These are phyloP conservation scores for Asobara japonica DNA, from an alignment of 1,140 invertebrate species.

Conservation along the genomic window DNA sequence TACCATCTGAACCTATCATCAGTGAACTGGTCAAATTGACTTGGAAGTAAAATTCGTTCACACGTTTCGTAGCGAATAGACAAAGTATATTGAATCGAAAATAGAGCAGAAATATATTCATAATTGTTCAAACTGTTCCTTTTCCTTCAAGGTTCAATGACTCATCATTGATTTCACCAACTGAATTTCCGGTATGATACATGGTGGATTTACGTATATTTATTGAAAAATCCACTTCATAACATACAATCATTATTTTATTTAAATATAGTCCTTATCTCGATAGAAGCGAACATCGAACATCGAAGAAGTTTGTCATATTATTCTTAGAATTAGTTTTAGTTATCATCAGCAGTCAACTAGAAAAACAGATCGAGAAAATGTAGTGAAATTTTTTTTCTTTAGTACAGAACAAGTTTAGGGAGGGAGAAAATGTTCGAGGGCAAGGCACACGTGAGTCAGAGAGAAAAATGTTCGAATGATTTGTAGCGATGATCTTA, in stretches of 20 bases:
- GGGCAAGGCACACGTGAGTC: slow-evolving; percentile 58
- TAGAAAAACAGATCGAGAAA: slow-evolving; percentile 37
- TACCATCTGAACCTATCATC: too few species aligned
- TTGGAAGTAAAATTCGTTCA: too few species aligned
- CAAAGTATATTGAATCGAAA: too few species aligned
- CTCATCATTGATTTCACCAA: not conserved
- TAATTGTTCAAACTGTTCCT: not conserved
- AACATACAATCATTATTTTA: slow-evolving; percentile 20
- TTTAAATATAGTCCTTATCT: slow-evolving; percentile 30
- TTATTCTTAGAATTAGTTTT: slow-evolving; percentile 23
- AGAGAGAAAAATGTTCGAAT: slow-evolving; percentile 38
- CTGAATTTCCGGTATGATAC: slow-evolving; percentile 9
- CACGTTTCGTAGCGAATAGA: not conserved
- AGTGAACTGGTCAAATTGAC: too few species aligned
- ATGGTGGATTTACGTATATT: slow-evolving; percentile 9
- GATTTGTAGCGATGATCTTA: not conserved
- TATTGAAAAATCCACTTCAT: not conserved
- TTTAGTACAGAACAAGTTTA: slow-evolving; percentile 39
- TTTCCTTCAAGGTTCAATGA: not conserved
- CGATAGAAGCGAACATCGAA: slow-evolving; percentile 53
- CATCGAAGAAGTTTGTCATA: slow-evolving; percentile 47
- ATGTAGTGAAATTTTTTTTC: slow-evolving; percentile 21
- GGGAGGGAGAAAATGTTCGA: slow-evolving; percentile 42
- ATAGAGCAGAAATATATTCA: not conserved
- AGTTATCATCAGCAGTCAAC: not conserved